Evolutionary conservation across 2,797 vertebrate genomes (phyloP), one percentile per base, ranked within the genome.

Genomic region (Mycteria americana): DNA sequence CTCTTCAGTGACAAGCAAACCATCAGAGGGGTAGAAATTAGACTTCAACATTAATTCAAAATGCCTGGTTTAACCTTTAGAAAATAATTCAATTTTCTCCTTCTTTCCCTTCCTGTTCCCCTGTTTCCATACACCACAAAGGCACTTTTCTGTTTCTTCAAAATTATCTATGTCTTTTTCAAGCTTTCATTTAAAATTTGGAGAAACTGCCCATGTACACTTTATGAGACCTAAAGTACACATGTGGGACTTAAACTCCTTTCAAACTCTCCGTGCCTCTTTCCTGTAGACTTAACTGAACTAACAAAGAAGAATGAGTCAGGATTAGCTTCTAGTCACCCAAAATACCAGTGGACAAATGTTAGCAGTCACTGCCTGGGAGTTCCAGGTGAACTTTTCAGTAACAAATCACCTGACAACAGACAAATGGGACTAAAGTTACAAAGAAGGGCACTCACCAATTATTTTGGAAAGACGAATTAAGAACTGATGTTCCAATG

Each of bases 31-130:
- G 35, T 86, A 46, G 69, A 95, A 96, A 97, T 92, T 86, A 95
- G 85, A 88, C 88, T 93, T 95, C 85, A 72, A 78, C 11, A 75
- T 95, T 88, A 92, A 95, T 95, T 95, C 94, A 94, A 91, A 97
- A 89, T 91, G 87, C 76, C 65, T 72, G 50, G 30, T 60, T 96
- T 95, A 96, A 93, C 91, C 95, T 97, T 96, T 95, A 95, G 93
- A 93, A 93, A 89, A 88, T 90, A 88, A 93, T 90, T 89, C 65
- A n/a, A 69, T 91, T 95, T 88, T 86, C 54, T 90, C 54, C 69
- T 88, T 92, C 48, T 76, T 79, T 67, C n/a, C 24, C 25, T 68
- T 84, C 33, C 18, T 72, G 15, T 65, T 90, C 85, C 50, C 10
- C 16, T 76, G 9, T 77, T 92, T 83, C 76, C 30, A 54, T 65